These are phyloP conservation scores for Dromiciops gliroides DNA, from an alignment of 2,113 vertebrate genomes.

Conservation along the genomic window DNA sequence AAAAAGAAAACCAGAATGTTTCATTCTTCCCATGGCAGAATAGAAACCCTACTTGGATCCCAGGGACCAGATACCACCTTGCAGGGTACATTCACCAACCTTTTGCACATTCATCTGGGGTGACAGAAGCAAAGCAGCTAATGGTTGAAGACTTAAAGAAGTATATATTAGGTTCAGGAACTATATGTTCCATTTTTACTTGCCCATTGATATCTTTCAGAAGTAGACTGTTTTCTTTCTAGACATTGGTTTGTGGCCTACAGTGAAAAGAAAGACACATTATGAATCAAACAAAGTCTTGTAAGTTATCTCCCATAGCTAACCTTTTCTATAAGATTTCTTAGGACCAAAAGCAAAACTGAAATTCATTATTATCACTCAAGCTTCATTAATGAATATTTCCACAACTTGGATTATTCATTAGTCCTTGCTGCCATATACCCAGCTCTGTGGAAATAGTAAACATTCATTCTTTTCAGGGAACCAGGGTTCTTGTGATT, in stretches of 20 bases:
- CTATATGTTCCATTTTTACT: not conserved
- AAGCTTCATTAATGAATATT: conserved; percentile 1
- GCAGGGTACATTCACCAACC: not conserved
- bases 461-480: not conserved
- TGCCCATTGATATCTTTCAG: not conserved
- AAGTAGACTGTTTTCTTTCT: conserved; percentile 11
- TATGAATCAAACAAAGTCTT: not conserved
- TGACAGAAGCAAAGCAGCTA: not conserved
- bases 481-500: not conserved
- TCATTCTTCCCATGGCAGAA: not conserved
- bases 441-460: not conserved
- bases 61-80: not conserved
- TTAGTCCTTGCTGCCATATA: not conserved
- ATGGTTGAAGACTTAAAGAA: not conserved
- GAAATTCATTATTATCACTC: not conserved
- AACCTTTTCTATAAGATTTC: conserved; percentile 8
- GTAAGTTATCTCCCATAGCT: conserved; percentile 4
- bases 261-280: not conserved
- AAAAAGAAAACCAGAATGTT: not conserved
- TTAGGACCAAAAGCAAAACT: not conserved
- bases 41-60: not conserved
- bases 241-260: not conserved
- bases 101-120: not conserved
- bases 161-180: not conserved
- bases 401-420: conserved; percentile 15